Evolutionary conservation across 2,113 vertebrate species (phyloP), one percentile per base, ranked within the genome.

Genomic region (Aleadryas rufinucha): DNA sequence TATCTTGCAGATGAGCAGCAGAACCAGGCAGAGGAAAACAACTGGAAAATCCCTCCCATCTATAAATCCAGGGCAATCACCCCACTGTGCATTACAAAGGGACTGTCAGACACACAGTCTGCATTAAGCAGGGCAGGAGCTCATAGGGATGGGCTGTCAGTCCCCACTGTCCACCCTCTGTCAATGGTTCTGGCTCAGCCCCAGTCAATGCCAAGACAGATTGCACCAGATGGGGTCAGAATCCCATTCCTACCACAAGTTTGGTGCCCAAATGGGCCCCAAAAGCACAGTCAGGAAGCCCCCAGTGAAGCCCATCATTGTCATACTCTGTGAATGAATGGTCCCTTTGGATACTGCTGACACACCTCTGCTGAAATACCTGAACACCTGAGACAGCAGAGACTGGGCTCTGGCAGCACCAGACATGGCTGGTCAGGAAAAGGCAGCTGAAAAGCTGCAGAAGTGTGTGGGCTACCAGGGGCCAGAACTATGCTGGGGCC

Each of bases 301-400:
- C 17, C 5, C 33, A 4, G 2, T 35, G 75, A 79, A 74, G 19
- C 2, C 26, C 17, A 31, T 15, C 41, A 44, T 11, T 60, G 53
- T 66, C 53, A 57, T 3, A 3, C 45, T 37, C 66, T 49, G 60
- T 41, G 59, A 22, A 30, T 63, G 16, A 23, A 14, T 20, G 27
- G 7, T 53, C 35, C 37, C 72, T 80, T 56, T 52, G 77, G 59
- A 17, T 16, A 23, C 30, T 42, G 71, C 75, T 78, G 94, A 66
- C 22, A 70, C 37, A 22, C 2, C 2, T 1, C 45, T 60, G 70
- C 70, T 63, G 84, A 12, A 35, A 63, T 44, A 21, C 22, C 57
- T 2, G 3, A 33, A 16, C 8, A 5, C 31, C 42, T 0, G 0
- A 22, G 75, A 5, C 42, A 56, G 49, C 57, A 65, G 7, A 47